A percentile compares a stretch with the other conserved stretches of the same genome.
These are phyloP conservation scores for Drosophila arawakana DNA, from an alignment of 1,140 invertebrate genomes.

Conservation along the genomic window DNA sequence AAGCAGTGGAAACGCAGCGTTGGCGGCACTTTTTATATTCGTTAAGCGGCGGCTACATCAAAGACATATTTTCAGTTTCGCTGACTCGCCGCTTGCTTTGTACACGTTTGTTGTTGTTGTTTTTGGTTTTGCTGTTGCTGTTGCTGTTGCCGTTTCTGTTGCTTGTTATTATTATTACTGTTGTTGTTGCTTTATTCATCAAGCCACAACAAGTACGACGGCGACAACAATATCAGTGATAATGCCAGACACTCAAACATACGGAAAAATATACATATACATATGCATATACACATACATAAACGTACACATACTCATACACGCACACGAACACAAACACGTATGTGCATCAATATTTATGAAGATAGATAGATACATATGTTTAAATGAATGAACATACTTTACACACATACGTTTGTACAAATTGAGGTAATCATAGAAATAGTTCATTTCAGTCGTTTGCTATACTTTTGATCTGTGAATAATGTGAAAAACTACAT, in stretches of 20 bases:
- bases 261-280: constrained; percentile 16
- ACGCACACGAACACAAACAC: too few species aligned
- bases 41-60: constrained; percentile 75
- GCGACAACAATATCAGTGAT: constrained; percentile 44
- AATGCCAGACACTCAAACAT: constrained; percentile 35
- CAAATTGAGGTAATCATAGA: too few species aligned
- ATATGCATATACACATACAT: constrained; percentile 13
- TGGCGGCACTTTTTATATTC: constrained; percentile 76
- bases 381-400: too few species aligned
- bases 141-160: constrained; percentile 10
- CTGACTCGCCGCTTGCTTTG: constrained; percentile 57
- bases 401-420: too few species aligned
- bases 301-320: neutral
- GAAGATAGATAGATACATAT: too few species aligned
- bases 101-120: constrained; percentile 35
- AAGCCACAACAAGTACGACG: constrained; percentile 46
- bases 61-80: constrained; percentile 72
- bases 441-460: too few species aligned
- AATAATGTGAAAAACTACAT: too few species aligned
- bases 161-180: constrained; percentile 59
- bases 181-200: constrained; percentile 59
- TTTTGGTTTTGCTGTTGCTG: constrained; percentile 38
- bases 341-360: too few species aligned
- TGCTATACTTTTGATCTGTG: too few species aligned
- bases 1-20: constrained; percentile 38